Evolutionary conservation across 2,888 invertebrate genomes (phyloP), one percentile per base, ranked within the genome.

Genomic region (Calameuta pallipes): DNA sequence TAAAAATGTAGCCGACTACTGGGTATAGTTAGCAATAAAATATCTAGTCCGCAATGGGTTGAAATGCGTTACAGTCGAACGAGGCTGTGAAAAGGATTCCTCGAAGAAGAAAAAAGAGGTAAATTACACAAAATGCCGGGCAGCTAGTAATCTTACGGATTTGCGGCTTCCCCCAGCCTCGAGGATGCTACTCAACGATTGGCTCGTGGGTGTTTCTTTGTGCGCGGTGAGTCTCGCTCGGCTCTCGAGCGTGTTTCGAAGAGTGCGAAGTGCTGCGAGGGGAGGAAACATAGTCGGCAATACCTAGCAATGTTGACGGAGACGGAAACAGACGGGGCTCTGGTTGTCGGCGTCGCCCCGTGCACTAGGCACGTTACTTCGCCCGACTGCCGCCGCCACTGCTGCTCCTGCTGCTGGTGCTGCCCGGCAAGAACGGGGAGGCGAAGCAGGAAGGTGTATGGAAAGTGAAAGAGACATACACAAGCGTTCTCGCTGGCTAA

Each of bases 401-500:
- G 41, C 23, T 15, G 15, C 15, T 15, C 15, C 41, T 41, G 41
- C 37, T 13, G 33, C 33, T 13, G 13, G 13, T 41, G 56, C 56
- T 56, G 56, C 56, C 56, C 9, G 2, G 56, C 56, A 9, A 56
- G 56, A 56, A 56, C 23, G 9, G 6, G 9, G 6, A 6, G 76
- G 74, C n/a, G 76, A 73, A 41, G 73, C 33, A 74, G 81, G 76
- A 82, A 82, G 71, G 79, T 77, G 69, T 85, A 84, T 83, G 85
- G 84, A 85, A 86, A 87, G 87, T 87, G 85, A 86, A 88, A 87
- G 88, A 89, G 86, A 85, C 86, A 86, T 86, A 82, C 80, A 82
- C 81, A 85, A 85, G 85, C 87, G 85, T 88, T 88, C 87, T 86
- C 79, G 86, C 86, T 83, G 85, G 89, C 89, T 90, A 90, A 90